These are phyloP conservation scores for Copidosoma aretas DNA, from an alignment of 2,888 invertebrate genomes.

Conservation along the genomic window DNA sequence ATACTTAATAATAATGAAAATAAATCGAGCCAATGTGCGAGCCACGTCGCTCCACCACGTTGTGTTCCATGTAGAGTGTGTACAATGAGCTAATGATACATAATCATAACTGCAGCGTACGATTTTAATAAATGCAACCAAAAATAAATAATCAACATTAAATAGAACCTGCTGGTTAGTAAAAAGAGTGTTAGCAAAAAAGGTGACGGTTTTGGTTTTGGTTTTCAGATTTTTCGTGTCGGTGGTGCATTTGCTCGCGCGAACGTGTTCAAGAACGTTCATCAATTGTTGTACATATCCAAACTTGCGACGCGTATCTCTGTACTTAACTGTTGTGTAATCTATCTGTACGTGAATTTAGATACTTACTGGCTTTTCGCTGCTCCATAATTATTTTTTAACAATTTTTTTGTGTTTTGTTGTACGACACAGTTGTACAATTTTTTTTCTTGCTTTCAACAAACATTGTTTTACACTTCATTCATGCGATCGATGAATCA, in stretches of 20 bases:
- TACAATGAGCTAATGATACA: constrained; percentile 52
- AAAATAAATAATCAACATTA: constrained; percentile 11
- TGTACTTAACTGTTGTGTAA: background rate
- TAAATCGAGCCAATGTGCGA: constrained; percentile 55
- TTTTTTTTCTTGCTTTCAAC: background rate
- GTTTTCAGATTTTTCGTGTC: background rate
- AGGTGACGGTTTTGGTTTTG: background rate
- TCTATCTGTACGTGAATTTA: background rate
- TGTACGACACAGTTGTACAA: too few species aligned
- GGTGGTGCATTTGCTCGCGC: background rate
- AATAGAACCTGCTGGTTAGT: background rate
- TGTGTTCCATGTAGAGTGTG: constrained; percentile 56
- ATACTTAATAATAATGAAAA: constrained; percentile 30
- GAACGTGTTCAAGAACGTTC: background rate
- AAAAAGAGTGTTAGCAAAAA: background rate
- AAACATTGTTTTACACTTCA: background rate
- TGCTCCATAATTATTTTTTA: background rate
- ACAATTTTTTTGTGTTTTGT: too few species aligned
- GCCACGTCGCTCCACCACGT: constrained; percentile 58
- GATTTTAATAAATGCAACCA: constrained; percentile 21
- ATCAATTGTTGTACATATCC: constrained; percentile 1
- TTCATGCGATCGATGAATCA: background rate
- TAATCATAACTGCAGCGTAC: constrained; percentile 49
- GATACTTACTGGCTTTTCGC: background rate
- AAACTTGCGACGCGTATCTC: background rate